Percentiles rank a stretch among this genome's conserved stretches.
These are phyloP conservation scores for Drosophila cardini DNA, from an alignment of 1,140 invertebrate species.

Conservation along the genomic window DNA sequence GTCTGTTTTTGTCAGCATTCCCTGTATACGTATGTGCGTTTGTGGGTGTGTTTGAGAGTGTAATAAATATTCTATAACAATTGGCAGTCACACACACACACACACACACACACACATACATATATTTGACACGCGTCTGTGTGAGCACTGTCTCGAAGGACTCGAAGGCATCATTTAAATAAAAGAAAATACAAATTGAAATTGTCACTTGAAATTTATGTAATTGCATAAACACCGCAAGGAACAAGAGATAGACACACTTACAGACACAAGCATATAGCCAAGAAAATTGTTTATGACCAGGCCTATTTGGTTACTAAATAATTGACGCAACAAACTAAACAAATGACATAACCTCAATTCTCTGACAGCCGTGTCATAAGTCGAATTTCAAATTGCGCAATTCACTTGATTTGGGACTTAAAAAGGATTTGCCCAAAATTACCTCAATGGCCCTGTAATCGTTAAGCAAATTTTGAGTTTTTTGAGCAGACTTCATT, in stretches of 20 bases:
- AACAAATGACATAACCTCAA: conserved; percentile 77
- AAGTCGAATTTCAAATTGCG: conserved; percentile 30
- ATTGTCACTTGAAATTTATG: conserved; percentile 78
- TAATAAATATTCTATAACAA: conserved; percentile 74
- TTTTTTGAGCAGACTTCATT: background rate
- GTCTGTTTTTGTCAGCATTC: conserved; percentile 63
- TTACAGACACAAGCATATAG: conserved; percentile 10
- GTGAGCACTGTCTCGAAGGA: conserved; percentile 36
- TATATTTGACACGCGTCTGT: background rate
- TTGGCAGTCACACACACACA: conserved; percentile 23
- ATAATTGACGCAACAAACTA: conserved; percentile 77
- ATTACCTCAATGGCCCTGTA: background rate
- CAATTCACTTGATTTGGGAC: conserved; percentile 20
- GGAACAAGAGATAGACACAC: conserved; percentile 25
- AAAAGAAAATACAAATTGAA: conserved; percentile 80
- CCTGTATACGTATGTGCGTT: conserved; percentile 11
- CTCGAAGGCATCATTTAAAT: conserved; percentile 72
- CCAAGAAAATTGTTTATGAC: conserved; percentile 42
- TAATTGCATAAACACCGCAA: conserved; percentile 76
- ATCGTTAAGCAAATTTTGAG: background rate
- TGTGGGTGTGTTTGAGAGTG: conserved; percentile 45
- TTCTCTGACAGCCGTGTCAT: conserved; percentile 60
- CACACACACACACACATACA: background rate
- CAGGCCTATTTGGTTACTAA: conserved; percentile 43
- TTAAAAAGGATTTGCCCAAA: conserved; percentile 7